Evolutionary conservation across 2,113 vertebrate species (phyloP), one percentile per base, ranked within the genome.

Genomic region (Pluvianellus socialis): DNA sequence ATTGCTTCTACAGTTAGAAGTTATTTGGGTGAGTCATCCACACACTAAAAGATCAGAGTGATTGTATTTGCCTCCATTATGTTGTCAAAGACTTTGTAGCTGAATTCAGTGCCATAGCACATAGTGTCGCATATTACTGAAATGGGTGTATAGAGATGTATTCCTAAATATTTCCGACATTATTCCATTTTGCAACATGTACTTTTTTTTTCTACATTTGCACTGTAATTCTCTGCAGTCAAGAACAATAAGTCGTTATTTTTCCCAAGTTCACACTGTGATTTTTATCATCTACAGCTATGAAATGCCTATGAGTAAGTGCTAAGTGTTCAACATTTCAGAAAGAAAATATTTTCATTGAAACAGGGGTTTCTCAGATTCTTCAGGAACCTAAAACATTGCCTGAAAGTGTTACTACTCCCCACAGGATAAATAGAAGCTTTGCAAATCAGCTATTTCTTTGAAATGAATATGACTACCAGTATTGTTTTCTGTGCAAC

Each of bases 331-430:
- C 49, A 79, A 12, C 21, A 40, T 90, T 80, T 93, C 52, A 72
- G 65, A 89, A 88, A 33, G 16, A 88, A 94, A 96, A 94, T 93
- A 90, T 93, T 97, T 95, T 94, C 65, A 42, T 81, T 88, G 68
- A 67, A 94, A 33, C 65, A 91, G 76, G 84, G 86, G 70, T 44
- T 90, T 70, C 56, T 79, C 22, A 77, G 32, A 50, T 81, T 74
- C 61, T 70, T 95, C 56, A 68, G 19, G 13, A 92, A 28, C 58
- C 45, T 75, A 72, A 85, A 95, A 61, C 30, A 38, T 79, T 86
- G 85, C 49, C 68, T 91, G 65, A 61, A 94, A 93, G 4, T 68
- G 24, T 62, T 95, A 42, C 22, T 86, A 14, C 27, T 81, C 70
- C 30, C 22, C 49, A 42, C 22, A 79, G 71, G 22, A 55, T 79